phyloP scores from a whole-genome alignment of 2,113 vertebrate genomes.

The Rhodinocichla rosea region DNA sequence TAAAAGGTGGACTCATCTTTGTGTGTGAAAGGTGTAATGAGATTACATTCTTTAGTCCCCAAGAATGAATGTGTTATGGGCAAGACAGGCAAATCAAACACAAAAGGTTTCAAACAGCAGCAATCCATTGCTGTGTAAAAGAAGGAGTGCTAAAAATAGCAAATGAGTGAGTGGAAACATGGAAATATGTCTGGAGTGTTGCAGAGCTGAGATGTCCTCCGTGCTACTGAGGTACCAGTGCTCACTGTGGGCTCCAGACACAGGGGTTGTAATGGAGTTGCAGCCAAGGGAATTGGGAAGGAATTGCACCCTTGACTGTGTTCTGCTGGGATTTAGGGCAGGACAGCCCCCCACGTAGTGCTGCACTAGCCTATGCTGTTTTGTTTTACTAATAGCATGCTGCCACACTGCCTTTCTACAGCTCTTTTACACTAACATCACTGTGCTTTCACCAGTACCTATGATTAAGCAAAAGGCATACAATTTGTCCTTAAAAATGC shows the following conservation, averaged over 20 bases:
- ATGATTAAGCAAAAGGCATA: slow-evolving; percentile 55
- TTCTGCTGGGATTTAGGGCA: slow-evolving; percentile 37
- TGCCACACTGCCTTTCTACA: slow-evolving; percentile 49
- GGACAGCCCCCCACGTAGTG: background rate
- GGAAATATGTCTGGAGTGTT: background rate
- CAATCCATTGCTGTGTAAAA: background rate
- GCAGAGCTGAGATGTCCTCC: background rate
- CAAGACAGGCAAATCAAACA: background rate
- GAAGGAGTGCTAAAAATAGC: background rate
- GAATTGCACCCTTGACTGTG: background rate
- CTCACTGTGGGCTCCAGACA: background rate
- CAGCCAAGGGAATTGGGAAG: background rate
- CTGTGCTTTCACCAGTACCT: slow-evolving; percentile 43
- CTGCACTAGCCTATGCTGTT: slow-evolving; percentile 24
- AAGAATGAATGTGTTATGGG: background rate
- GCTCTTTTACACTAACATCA: slow-evolving; percentile 65
- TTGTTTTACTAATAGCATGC: slow-evolving; percentile 77
- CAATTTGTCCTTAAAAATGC: slow-evolving; percentile 68
- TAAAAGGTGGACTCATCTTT: background rate
- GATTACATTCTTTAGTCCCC: background rate
- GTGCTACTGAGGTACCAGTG: accelerated
- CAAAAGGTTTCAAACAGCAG: background rate
- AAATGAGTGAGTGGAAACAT: background rate
- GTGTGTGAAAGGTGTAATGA: background rate
- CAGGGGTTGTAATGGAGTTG: background rate